Conservation (phyloP, 2,888 invertebrate species). For the Tenthredo mesomela region DNA sequence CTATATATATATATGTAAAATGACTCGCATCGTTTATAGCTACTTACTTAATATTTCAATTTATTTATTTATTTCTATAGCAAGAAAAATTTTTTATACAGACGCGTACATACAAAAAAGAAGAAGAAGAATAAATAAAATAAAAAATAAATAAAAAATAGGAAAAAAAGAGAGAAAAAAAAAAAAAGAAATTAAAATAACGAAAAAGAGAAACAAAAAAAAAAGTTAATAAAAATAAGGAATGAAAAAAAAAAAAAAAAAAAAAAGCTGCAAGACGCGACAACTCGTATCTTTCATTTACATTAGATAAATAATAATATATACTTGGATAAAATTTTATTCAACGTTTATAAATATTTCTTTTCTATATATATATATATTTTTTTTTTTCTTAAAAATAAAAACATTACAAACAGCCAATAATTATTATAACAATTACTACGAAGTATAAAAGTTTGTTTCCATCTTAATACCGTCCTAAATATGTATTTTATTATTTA, state of each 20-base stretch:
- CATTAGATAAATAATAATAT: background rate
- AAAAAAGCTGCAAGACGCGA: constrained; percentile 7
- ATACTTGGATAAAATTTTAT: background rate
- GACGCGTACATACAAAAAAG: constrained; percentile 38
- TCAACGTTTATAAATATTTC: background rate
- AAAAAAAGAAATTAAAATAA: background rate
- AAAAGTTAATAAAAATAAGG: background rate
- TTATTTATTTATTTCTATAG: background rate
- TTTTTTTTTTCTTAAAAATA: background rate
- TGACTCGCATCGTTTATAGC: constrained; percentile 4
- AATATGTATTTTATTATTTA: background rate
- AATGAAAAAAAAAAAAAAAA: background rate
- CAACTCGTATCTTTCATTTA: constrained; percentile 6
- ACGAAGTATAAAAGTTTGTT: background rate
- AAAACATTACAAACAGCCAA: background rate
- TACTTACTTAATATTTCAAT: constrained; percentile 1
- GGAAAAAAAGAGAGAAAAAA: background rate
- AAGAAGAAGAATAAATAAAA: constrained; percentile 41
- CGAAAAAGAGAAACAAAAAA: background rate
- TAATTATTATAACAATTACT: background rate
- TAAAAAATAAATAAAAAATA: constrained; percentile 38
- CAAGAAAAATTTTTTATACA: background rate
- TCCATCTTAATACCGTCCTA: constrained; percentile 35
- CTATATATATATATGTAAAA: background rate
- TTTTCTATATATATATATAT: background rate